Base-by-base conservation (phyloP, 2,888 invertebrate genomes). In the Ennomos fuscantarius region DNA sequence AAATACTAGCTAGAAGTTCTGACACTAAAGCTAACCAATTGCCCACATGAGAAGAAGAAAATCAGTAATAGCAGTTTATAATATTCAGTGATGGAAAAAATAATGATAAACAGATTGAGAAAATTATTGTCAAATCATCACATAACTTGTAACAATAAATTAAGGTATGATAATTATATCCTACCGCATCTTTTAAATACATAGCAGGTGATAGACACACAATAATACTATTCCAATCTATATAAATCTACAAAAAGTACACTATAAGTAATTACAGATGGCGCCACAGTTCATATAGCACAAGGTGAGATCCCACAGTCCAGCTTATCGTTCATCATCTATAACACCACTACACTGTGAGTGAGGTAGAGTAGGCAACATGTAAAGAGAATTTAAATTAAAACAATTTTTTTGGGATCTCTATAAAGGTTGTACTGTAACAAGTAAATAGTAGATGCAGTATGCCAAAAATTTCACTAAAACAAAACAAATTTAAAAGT, bases 281-380 rank as follows among this genome's bases (percentile, higher is more conserved):
- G 86, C 87, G 89, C 87, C 84, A 78, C 75, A 72, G 76, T 78
- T 75, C 78, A 78, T 86, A 86, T 79, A 75, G 81, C 84, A 85
- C 86, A 76, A 85, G 82, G 81, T 81, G 82, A 82, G 83, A 81
- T 72, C 73, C 75, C 74, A 74, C 76, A 76, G 76, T 62, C 69
- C 70, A 43, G 63, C 70, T 81, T 87, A 88, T 88, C 88, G 77
- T 74, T 74, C 78, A 79, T 83, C 84, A 89, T 89, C 87, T 87
- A 82, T 86, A 86, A 86, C 86, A 84, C 80, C 77, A 74, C 65
- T 56, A 54, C 58, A 60, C 36, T 42, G 57, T 47, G 63, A 39
- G 49, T 55, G 47, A 52, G 39, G 58, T 46, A 86, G 84, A 78
- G 67, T 70, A 76, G 56, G 44, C 12, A 12, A 47, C 15, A 8